A percentile compares a stretch with the other conserved stretches of the same genome.
Evolutionary conservation across 1,140 invertebrate species (phyloP).

Genomic region (Ditylenchus dipsaci): DNA sequence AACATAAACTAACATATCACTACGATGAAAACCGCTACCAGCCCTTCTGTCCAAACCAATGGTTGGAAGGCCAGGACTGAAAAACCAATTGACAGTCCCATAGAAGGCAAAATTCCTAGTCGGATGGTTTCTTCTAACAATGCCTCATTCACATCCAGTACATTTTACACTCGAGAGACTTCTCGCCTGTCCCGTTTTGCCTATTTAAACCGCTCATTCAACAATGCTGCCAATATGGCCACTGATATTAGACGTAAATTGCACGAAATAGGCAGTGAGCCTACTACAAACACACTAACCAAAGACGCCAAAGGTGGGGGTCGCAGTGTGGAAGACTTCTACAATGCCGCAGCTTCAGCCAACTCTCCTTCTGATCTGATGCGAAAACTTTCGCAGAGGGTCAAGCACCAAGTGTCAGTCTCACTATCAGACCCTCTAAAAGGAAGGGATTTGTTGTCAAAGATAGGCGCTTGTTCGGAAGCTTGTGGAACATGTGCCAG

Average conservation of each 20-base stretch:
- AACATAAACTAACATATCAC: neutral
- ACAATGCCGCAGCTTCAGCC: neutral
- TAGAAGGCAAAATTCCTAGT: neutral
- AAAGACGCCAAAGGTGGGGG: neutral
- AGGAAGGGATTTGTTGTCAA: neutral
- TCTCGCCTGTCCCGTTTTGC: constrained; percentile 17
- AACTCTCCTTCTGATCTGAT: constrained; percentile 17
- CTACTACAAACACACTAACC: neutral
- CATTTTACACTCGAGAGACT: neutral
- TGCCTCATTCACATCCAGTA: neutral
- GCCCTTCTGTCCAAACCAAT: too few relatives aligned
- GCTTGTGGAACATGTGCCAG: constrained; percentile 8
- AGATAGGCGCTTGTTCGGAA: constrained; percentile 1
- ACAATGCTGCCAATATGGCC: constrained; percentile 31
- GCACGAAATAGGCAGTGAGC: neutral
- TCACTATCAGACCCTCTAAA: constrained; percentile 40
- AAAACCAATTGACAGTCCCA: neutral
- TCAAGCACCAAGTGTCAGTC: constrained; percentile 41
- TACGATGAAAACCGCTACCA: too few relatives aligned
- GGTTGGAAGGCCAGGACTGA: too few relatives aligned
- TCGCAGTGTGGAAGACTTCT: constrained; percentile 10
- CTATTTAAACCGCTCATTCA: constrained; percentile 27
- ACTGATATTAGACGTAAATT: constrained; percentile 7
- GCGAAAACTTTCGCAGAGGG: constrained; percentile 25
- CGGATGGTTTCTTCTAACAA: neutral